Evolutionary conservation across 2,113 vertebrate species (phyloP), one percentile per base, ranked within the genome.

Genomic region (Aramus guarauna): DNA sequence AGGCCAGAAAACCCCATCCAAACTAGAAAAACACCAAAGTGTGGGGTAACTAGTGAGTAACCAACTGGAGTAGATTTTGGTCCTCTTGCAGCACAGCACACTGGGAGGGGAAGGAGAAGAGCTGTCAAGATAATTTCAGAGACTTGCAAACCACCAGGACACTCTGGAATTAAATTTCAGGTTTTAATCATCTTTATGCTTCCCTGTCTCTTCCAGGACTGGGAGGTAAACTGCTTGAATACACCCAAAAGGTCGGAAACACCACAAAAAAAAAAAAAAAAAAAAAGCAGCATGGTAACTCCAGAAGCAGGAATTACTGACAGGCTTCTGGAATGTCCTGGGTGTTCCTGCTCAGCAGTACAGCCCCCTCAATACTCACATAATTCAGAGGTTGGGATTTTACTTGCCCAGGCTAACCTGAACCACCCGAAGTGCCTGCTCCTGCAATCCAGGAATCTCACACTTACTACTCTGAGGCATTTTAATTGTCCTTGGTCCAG

Each of bases 271-370:
- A 95, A 84, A n/a, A n/a, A n/a, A n/a, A n/a, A n/a, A n/a, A n/a
- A n/a, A n/a, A n/a, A n/a, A n/a, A n/a, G n/a, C n/a, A n/a, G 29
- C 53, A 43, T 0, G 0, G 0, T 68, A 69, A 78, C 27, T 76
- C 48, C 69, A 94, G 69, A 41, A 89, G 58, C 32, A 78, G 48
- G 43, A 89, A 75, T 87, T 52, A 14, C 77, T 36, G 48, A 27
- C 43, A 68, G 66, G 73, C 58, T 87, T 20, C n/a, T 62, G 66
- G 80, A 95, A 58, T 1, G 1, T 7, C 27, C 22, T 2, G 14
- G 56, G 27, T 41, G 75, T 64, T 32, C 18, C 76, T 81, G 76
- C 68, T 78, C 43, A 23, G 27, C 1, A 0, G 39, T 7, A 13
- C 91, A 91, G 68, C n/a, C 36, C 27, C 41, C 43, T 79, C 94